Evolutionary conservation across 2,888 invertebrate species (phyloP).

Genomic region (Ophion costatus): DNA sequence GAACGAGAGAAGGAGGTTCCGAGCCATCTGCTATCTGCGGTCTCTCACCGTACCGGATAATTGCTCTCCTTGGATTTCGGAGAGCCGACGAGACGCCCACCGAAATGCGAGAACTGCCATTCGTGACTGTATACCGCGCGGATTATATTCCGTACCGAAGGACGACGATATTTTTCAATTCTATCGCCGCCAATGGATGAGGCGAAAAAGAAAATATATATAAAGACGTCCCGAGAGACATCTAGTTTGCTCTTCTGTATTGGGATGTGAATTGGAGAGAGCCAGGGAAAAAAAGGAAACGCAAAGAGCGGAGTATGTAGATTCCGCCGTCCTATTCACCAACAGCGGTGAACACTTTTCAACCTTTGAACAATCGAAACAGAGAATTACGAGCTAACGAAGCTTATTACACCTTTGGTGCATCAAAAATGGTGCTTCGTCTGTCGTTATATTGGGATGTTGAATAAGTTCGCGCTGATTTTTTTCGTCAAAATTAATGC

Average conservation of each 20-base stretch:
- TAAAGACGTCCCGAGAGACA: slow-evolving; percentile 14
- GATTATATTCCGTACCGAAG: slow-evolving; percentile 11
- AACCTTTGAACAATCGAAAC: not conserved
- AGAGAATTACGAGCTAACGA: no score
- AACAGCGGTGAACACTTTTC: not conserved
- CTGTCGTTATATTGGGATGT: no score
- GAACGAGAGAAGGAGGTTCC: slow-evolving; percentile 14
- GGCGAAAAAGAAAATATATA: slow-evolving; percentile 9
- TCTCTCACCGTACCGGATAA: slow-evolving; percentile 45
- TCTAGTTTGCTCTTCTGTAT: slow-evolving; percentile 30
- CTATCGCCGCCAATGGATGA: slow-evolving; percentile 22
- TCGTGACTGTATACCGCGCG: not conserved
- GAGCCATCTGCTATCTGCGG: slow-evolving; percentile 61
- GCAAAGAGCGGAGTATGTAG: not conserved
- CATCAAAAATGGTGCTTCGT: no score
- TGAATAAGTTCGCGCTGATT: no score
- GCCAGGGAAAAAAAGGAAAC: not conserved
- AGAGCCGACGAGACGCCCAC: slow-evolving; percentile 59
- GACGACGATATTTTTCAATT: slow-evolving; percentile 34
- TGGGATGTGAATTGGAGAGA: slow-evolving; percentile 26
- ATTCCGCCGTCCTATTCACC: not conserved
- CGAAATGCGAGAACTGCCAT: slow-evolving; percentile 53
- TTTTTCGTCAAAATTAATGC: no score
- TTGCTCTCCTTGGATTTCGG: slow-evolving; percentile 64
- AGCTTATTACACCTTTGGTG: no score